Conservation (phyloP, 2,113 vertebrate genomes). For the Orientallactaga bullata region DNA sequence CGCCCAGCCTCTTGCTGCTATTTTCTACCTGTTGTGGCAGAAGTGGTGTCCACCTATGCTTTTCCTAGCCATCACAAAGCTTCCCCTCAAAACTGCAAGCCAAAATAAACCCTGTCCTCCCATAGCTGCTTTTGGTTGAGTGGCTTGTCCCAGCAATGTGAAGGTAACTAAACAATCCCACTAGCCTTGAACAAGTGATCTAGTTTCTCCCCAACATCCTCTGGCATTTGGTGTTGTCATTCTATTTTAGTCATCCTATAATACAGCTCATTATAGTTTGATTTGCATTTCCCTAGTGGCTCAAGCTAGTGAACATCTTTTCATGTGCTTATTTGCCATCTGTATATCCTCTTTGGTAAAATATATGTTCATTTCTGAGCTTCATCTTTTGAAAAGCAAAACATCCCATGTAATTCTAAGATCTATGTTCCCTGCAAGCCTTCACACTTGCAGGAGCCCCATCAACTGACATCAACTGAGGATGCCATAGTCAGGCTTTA, state of each 20-base stretch:
- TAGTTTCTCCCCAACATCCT: neutral
- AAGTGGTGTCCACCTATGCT: no score
- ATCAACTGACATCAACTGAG: neutral
- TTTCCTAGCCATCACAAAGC: no score
- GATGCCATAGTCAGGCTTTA: neutral
- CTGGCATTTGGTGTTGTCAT: neutral
- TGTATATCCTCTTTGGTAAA: slow-evolving; percentile 50
- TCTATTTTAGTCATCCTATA: neutral
- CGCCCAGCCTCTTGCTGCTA: no score
- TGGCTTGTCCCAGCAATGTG: neutral
- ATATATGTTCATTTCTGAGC: slow-evolving; percentile 50
- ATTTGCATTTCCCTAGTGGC: slow-evolving; percentile 44
- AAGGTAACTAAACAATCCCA: neutral
- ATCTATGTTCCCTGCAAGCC: neutral
- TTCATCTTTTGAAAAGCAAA: slow-evolving; percentile 34
- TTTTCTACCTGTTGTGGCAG: no score
- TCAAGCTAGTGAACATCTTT: slow-evolving; percentile 14
- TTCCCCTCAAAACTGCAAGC: no score
- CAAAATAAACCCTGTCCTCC: no score
- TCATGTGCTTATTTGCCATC: slow-evolving; percentile 50
- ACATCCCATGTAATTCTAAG: neutral
- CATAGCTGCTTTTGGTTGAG: neutral
- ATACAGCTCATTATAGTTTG: neutral
- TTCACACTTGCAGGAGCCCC: neutral
- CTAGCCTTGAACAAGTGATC: neutral